Conservation (phyloP, 64 coral and sea anemone genomes). For the Cladopsammia gracilis region DNA sequence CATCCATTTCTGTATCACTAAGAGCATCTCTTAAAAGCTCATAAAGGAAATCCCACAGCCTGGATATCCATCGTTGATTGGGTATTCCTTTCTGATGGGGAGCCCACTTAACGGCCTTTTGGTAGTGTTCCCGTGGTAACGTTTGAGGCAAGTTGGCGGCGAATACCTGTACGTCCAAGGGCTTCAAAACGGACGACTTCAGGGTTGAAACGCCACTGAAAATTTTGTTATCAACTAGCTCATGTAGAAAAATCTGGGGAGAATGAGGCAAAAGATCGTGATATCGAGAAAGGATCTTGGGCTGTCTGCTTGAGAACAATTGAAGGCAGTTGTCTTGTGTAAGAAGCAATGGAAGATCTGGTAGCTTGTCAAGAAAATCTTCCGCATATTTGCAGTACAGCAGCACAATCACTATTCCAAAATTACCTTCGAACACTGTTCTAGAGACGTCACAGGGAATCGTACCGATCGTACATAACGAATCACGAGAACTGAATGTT, state of each 20-base stretch:
- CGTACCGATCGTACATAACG: neutral
- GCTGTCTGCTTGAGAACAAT: neutral
- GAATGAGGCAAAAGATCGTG: slow-evolving; percentile 19
- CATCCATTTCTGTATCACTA: neutral
- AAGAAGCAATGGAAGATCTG: slow-evolving; percentile 56
- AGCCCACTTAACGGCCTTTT: slow-evolving; percentile 10
- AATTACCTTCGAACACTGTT: slow-evolving; percentile 14
- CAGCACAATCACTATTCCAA: slow-evolving; percentile 19
- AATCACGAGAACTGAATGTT: neutral
- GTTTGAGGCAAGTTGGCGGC: slow-evolving; percentile 8
- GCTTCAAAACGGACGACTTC: slow-evolving; percentile 3
- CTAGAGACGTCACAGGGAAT: slow-evolving; percentile 10
- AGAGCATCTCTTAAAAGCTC: neutral
- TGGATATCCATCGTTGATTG: slow-evolving; percentile 22
- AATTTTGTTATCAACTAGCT: neutral
- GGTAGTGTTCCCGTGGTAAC: neutral
- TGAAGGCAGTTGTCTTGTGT: slow-evolving; percentile 51
- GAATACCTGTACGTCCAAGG: slow-evolving; percentile 21
- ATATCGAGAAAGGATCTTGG: slow-evolving; percentile 12
- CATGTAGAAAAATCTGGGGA: slow-evolving; percentile 40
- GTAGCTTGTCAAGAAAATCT: neutral
- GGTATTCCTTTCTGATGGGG: neutral
- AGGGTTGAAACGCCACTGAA: neutral
- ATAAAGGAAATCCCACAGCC: slow-evolving; percentile 28
- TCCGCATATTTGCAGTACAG: slow-evolving; percentile 1